Evolutionary conservation across 2,797 vertebrate species (phyloP), one percentile per base, ranked within the genome.

Genomic region (Phalanger gymnotis): DNA sequence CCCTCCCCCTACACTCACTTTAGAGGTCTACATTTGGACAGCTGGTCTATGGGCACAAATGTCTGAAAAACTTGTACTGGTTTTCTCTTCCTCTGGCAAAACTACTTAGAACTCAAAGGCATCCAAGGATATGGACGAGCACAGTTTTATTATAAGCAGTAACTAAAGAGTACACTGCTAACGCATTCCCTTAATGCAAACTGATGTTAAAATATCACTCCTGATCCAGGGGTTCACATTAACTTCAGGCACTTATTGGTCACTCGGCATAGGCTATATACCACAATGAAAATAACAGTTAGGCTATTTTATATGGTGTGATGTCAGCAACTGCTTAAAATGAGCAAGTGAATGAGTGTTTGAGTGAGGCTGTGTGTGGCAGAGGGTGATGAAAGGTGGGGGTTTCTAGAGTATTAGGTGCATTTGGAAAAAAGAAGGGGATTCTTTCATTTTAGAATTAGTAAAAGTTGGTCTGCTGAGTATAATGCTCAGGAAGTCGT

Each of bases 171-270:
- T 91, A 87, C 1, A 31, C 12, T 9, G 0, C 14, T 91, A 31
- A 96, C 53, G 94, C 16, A 13, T 90, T 95, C 87, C 19, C 54
- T 22, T 93, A n/a, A 61, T 53, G 91, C 47, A 81, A 31, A 61
- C 22, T 10, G 2, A 51, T 0, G 7, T 61, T 61, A 53, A 91
- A 92, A 94, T 96, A 96, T 94, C 25, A 53, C 81, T 93, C 54
- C 2, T 52, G 3, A 12, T 47, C 2, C 55, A 90, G 52, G 5
- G n/a, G 40, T 34, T 94, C 13, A 51, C 27, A 58, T 81, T 93
- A 31, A 53, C 97, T 87, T 97, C 87, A 92, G 90, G 28, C 28
- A 87, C 11, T 90, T 57, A 53, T 5, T 28, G 66, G 4, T 54
- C 92, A 40, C 58, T 96, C 95, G 92, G 10, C 66, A 40, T 61